These are phyloP conservation scores for Chouioia cunea DNA, from an alignment of 2,888 invertebrate species.

Conservation along the genomic window DNA sequence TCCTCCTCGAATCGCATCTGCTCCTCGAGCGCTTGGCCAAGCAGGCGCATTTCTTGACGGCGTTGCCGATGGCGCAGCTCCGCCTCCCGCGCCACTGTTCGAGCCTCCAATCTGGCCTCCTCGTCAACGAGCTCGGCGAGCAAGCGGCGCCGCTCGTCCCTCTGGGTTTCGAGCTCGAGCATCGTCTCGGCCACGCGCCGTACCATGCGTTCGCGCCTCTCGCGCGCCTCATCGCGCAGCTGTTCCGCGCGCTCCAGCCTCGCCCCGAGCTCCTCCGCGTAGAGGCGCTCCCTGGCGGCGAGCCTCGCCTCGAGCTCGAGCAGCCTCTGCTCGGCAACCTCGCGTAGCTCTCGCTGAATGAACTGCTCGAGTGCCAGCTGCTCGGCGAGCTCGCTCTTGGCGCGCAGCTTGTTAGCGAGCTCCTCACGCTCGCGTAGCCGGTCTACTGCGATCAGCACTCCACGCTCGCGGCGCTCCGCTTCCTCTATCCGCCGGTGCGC, in stretches of 20 bases:
- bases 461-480: conserved; percentile 55
- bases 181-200: not conserved
- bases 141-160: conserved; percentile 48
- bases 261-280: conserved; percentile 51
- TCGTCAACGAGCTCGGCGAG: conserved; percentile 56
- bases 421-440: conserved; percentile 53
- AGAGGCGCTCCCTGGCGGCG: conserved; percentile 46
- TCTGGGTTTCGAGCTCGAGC: not conserved
- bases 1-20: conserved; percentile 56
- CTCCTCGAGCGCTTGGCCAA: conserved; percentile 52
- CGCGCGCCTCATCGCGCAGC: conserved; percentile 46
- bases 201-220: not conserved
- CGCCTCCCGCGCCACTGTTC: conserved; percentile 51
- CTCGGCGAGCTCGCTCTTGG: conserved; percentile 50
- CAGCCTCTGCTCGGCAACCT: conserved; percentile 44
- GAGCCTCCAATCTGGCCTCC: conserved; percentile 54
- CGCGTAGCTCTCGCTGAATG: conserved; percentile 53
- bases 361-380: conserved; percentile 49
- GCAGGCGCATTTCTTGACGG: conserved; percentile 47
- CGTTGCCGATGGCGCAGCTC: conserved; percentile 46
- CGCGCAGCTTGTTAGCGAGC: conserved; percentile 28
- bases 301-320: conserved; percentile 49
- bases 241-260: conserved; percentile 47
- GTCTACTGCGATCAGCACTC: conserved; percentile 55
- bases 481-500: conserved; percentile 44